Evolutionary conservation across 2,113 vertebrate genomes (phyloP).

Genomic region (Takifugu flavidus): DNA sequence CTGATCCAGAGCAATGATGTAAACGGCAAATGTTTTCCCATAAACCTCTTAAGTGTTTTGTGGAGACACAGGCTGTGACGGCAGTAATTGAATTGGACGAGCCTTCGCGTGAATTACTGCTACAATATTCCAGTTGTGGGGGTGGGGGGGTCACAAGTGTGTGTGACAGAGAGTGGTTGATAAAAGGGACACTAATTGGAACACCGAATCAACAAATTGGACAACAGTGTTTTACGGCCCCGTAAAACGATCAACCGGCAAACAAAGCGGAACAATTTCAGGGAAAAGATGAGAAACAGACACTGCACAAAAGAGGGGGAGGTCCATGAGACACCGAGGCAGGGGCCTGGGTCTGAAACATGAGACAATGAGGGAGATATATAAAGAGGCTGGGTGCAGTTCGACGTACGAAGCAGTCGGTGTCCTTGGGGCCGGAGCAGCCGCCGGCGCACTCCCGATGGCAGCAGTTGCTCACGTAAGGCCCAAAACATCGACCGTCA

Average conservation of each 20-base stretch:
- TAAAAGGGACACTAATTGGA: conserved; percentile 61
- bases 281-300: conserved; percentile 24
- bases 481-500: conserved; percentile 92
- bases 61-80: conserved; percentile 33
- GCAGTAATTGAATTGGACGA: conserved; percentile 66
- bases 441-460: conserved; percentile 95
- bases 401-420: conserved; percentile 90
- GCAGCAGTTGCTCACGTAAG: conserved; percentile 95
- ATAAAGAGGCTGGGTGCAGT: neutral
- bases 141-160: neutral
- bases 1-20: conserved; percentile 54
- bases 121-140: conserved; percentile 42
- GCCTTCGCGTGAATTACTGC: conserved; percentile 62
- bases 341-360: neutral
- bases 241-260: conserved; percentile 51
- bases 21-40: conserved; percentile 65
- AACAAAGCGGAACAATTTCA: conserved; percentile 41
- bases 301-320: conserved; percentile 17
- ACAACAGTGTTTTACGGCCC: conserved; percentile 2
- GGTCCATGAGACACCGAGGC: neutral
- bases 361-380: neutral
- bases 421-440: conserved; percentile 94
- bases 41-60: conserved; percentile 65
- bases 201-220: conserved; percentile 62
- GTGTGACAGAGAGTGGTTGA: conserved; percentile 25